These are phyloP conservation scores for Morone saxatilis DNA, from an alignment of 2,113 vertebrate species.

Conservation along the genomic window DNA sequence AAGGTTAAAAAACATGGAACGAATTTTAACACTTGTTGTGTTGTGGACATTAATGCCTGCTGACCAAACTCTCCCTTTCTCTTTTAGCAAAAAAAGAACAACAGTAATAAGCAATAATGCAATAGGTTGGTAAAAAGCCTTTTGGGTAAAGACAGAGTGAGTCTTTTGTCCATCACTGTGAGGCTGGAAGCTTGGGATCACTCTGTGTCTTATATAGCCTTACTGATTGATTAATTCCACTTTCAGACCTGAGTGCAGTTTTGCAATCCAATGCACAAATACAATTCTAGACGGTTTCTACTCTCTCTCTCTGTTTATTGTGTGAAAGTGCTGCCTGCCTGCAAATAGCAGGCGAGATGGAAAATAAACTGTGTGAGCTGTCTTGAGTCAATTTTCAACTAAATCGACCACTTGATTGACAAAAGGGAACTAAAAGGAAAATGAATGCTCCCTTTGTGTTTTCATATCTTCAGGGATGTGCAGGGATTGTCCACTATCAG, in stretches of 20 bases:
- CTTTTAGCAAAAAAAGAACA: background rate
- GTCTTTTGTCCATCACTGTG: background rate
- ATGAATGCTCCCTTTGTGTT: slow-evolving; percentile 1
- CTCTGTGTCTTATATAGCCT: too few species aligned
- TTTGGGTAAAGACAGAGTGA: background rate
- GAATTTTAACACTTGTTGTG: too few species aligned
- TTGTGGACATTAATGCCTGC: too few species aligned
- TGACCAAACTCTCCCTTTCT: too few species aligned
- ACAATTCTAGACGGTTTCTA: background rate
- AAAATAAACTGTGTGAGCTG: background rate
- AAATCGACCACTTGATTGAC: background rate
- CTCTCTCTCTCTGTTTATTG: background rate
- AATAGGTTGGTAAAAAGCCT: background rate
- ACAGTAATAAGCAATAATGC: background rate
- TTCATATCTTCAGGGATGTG: background rate
- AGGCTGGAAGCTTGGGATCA: background rate
- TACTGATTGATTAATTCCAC: background rate
- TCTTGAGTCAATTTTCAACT: background rate
- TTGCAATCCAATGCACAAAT: background rate
- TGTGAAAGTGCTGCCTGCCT: background rate
- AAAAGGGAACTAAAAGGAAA: background rate
- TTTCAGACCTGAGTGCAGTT: background rate
- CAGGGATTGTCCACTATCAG: background rate
- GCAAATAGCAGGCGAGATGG: background rate
- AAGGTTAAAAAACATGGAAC: background rate